Evolutionary conservation across 2,113 vertebrate genomes (phyloP).

Genomic region (Neoarius graeffei): DNA sequence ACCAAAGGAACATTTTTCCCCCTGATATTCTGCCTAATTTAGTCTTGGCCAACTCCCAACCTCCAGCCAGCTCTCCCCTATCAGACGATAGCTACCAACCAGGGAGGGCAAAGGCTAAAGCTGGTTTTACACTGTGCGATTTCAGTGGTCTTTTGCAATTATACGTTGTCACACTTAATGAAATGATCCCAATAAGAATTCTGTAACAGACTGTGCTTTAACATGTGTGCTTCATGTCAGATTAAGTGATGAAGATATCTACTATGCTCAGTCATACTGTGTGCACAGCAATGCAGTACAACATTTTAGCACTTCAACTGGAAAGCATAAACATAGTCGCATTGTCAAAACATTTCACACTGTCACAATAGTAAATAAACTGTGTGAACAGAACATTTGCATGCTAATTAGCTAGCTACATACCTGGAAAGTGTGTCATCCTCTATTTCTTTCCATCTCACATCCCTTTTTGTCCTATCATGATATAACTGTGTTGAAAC

Average conservation of each 20-base stretch:
- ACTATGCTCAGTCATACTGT: not conserved
- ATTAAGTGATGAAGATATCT: not conserved
- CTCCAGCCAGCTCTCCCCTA: not conserved
- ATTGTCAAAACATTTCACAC: not conserved
- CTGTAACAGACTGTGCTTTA: not conserved
- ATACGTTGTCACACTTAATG: not conserved
- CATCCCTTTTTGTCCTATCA: not conserved
- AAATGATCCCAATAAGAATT: not conserved
- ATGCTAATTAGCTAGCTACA: not conserved
- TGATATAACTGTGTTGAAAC: not conserved
- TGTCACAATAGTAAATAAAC: not conserved
- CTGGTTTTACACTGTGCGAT: not conserved
- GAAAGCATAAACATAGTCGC: not conserved
- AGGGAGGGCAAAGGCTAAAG: not conserved
- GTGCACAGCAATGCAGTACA: not conserved
- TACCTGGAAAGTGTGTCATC: not conserved
- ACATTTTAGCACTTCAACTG: not conserved
- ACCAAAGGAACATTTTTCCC: not conserved
- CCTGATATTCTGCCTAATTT: not conserved
- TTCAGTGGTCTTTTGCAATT: not conserved
- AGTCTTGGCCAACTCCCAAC: conserved; percentile 1
- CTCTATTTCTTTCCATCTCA: not conserved
- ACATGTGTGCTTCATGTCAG: not conserved
- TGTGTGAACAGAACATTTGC: too few species aligned
- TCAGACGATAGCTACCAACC: not conserved